Conservation (phyloP, 2,797 vertebrate genomes). For the Urosaurus nigricauda region DNA sequence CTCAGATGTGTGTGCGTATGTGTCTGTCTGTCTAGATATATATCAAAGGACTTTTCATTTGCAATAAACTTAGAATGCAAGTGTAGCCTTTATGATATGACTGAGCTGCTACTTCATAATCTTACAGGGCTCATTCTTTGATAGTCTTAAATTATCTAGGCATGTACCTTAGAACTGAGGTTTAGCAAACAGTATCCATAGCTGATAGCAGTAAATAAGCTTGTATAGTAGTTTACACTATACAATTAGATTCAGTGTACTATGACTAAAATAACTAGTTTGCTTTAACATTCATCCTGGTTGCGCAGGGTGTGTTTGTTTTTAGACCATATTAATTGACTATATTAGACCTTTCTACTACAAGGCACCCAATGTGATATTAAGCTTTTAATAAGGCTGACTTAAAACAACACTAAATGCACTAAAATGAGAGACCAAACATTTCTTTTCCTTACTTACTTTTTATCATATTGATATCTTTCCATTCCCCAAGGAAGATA, state of each 20-base stretch:
- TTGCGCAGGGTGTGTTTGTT: not conserved
- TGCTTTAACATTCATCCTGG: not conserved
- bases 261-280: not conserved
- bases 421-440: not conserved
- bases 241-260: not conserved
- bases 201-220: not conserved
- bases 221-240: not conserved
- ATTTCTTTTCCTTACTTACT: not conserved
- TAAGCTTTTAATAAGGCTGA: not conserved
- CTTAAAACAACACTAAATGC: not conserved
- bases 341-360: not conserved
- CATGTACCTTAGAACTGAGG: not conserved
- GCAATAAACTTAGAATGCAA: not conserved
- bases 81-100: not conserved
- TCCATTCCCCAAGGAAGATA: not conserved
- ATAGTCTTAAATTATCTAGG: not conserved
- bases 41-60: not conserved
- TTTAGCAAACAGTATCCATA: not conserved
- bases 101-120: not conserved
- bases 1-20: no score
- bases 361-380: not conserved
- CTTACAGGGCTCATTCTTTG: not conserved
- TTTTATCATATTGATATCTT: not conserved
- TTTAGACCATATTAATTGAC: not conserved
- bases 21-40: no score